phyloP scores from a whole-genome alignment of 53 echinoderm and acorn worm species.

The Patiria pectinifera region DNA sequence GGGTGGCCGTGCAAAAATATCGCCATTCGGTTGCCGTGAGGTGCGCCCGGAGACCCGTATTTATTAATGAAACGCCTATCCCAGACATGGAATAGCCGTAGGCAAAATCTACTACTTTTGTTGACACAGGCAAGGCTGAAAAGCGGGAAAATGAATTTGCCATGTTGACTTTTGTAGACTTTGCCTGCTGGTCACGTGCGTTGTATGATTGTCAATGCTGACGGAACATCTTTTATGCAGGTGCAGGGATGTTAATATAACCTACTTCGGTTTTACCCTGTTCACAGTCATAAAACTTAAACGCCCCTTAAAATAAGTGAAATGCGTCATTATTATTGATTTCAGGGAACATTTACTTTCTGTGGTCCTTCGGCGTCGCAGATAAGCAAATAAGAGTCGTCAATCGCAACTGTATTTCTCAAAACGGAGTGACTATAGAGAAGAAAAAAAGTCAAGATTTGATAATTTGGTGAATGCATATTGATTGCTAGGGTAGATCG shows the following conservation, averaged over 20 bases:
- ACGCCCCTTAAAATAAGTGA: too few species aligned
- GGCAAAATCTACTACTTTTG: neutral
- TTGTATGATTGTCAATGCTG: neutral
- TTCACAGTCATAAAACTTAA: too few species aligned
- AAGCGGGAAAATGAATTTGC: conserved; percentile 11
- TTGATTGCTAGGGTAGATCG: too few species aligned
- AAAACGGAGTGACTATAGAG: too few species aligned
- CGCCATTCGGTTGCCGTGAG: neutral
- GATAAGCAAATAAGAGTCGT: too few species aligned
- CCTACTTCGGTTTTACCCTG: too few species aligned
- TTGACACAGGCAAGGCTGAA: neutral
- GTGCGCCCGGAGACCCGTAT: neutral
- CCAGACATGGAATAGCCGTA: conserved; percentile 17
- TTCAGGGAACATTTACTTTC: too few species aligned
- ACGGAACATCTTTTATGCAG: neutral
- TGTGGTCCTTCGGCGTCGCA: too few species aligned
- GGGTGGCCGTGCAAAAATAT: neutral
- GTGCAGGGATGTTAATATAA: neutral
- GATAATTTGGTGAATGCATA: too few species aligned
- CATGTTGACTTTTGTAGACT: conserved; percentile 18
- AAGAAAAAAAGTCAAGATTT: too few species aligned
- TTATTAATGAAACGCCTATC: neutral
- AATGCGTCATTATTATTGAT: too few species aligned
- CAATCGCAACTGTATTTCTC: too few species aligned
- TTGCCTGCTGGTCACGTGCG: neutral